Evolutionary conservation across 1,140 invertebrate genomes (phyloP), one percentile per base, ranked within the genome.

Genomic region (Ceratitis capitata): DNA sequence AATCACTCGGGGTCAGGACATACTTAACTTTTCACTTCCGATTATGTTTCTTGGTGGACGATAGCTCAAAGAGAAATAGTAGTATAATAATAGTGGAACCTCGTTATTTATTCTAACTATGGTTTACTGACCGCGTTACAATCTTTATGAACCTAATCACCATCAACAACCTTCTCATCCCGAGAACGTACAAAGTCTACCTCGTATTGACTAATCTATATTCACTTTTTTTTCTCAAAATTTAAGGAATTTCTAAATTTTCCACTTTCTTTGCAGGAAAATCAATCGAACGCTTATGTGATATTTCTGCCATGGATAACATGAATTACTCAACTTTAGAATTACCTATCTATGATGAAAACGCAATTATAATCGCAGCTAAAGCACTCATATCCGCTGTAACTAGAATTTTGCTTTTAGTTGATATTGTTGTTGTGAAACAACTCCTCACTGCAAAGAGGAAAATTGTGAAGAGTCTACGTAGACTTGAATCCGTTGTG

Each of bases 361-460:
- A 84, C 83, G 94, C 95, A 9, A 95, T 99, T 92, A 97, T 99
- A 83, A 94, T 98, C 87, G 98, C 98, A 39, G 98, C 98, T 32
- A 94, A 98, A 87, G 97, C 97, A 89, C 95, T 99, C 9, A 94
- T 99, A 14, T 97, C 97, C 35, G 97, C 98, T 49, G 97, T 99
- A 86, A 99, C 99, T 7, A 94, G 98, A 90, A 98, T 99, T 61
- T 94, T 99, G n/a, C 94, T 99, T 26, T 93, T 99, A 85, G 98
- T 98, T n/a, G 99, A 99, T 92, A 97, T 98, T 89, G 98, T 99
- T 58, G 97, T 99, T 10, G 98, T 99, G 29, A 99, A 99, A 91
- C 98, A 99, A 92, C 94, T 99, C 58, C 93, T 99, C 58, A 94
- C 97, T 74, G 97, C 98, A 82, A 99, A 99, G 93, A 98, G 99